Base-by-base conservation (phyloP, 2,888 invertebrate species). In the Pheosia gnoma region DNA sequence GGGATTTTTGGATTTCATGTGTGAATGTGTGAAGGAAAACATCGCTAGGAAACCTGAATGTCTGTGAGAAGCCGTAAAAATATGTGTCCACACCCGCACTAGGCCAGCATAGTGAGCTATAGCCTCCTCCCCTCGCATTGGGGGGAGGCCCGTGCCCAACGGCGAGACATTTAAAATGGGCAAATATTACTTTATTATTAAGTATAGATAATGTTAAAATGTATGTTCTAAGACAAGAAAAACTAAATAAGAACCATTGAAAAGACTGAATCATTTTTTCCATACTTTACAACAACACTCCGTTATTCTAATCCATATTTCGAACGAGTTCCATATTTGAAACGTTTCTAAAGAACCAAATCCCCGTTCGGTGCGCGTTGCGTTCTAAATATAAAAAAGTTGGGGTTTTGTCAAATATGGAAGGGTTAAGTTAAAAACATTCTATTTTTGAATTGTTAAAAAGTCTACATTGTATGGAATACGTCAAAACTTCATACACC, bases 381-480 rank as follows among this genome's bases (percentile, higher is more conserved):
- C 81, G 89, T 89, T 92, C 92, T 90, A 92, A 92, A 92, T 93
- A 88, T 92, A 91, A 90, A 91, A 72, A 79, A 88, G 88, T 79
- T 81, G 86, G 85, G 88, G 92, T 92, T 93, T 91, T 91, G 91
- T 91, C 91, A 92, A 93, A 93, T 93, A 92, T 91, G 93, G 93
- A 93, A 93, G 93, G 93, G 93, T 93, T 93, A 91, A 90, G 91
- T 92, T 91, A 91, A 92, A 92, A 93, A 92, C 91, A 87, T 92
- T 93, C 93, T 93, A 93, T 93, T 93, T 93, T 93, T 68, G 91
- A 93, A 91, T 91, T 90, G 90, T 93, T 92, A 91, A 93, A 93
- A 93, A 92, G 90, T 89, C 88, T 84, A 92, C 92, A 92, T 93
- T 93, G 92, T 92, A 91, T 92, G 89, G 90, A 92, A 92, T 93